Percentiles rank a stretch among this genome's conserved stretches.
These are phyloP conservation scores for Chelonus insularis DNA, from an alignment of 1,140 invertebrate genomes.

Conservation along the genomic window DNA sequence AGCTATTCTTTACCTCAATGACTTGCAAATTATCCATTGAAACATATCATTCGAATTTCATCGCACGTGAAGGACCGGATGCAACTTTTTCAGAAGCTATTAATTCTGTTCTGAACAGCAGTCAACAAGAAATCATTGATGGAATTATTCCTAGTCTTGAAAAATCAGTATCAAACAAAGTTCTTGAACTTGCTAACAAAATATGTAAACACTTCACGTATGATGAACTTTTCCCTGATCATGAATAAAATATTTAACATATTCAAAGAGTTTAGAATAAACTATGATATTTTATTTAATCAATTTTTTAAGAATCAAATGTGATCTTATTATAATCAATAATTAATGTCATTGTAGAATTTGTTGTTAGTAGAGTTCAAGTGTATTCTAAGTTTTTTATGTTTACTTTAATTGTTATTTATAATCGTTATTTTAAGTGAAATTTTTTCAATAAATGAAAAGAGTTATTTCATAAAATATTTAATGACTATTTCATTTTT, in stretches of 20 bases:
- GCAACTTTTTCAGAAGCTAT: conserved; percentile 39
- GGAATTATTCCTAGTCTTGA: conserved; percentile 43
- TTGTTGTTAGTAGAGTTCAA: too few relatives aligned
- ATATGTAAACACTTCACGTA: conserved; percentile 47
- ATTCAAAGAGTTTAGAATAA: too few relatives aligned
- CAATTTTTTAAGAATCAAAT: background rate
- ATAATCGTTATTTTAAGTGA: too few relatives aligned
- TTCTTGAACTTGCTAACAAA: conserved; percentile 39
- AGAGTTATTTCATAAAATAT: too few relatives aligned
- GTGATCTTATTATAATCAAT: too few relatives aligned
- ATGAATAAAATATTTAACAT: conserved; percentile 32
- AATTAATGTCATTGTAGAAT: too few relatives aligned
- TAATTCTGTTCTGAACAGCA: conserved; percentile 37
- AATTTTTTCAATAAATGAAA: too few relatives aligned
- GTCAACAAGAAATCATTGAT: conserved; percentile 42
- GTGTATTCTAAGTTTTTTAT: too few relatives aligned
- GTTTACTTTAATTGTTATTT: too few relatives aligned
- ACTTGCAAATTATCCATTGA: conserved; percentile 36
- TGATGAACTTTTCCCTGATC: conserved; percentile 51
- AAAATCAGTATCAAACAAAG: conserved; percentile 35
- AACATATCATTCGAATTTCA: conserved; percentile 36
- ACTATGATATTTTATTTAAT: too few relatives aligned
- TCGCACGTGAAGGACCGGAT: conserved; percentile 30
- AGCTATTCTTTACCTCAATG: conserved; percentile 41
- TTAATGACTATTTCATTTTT: too few relatives aligned